Evolutionary conservation across 1,140 invertebrate species (phyloP).

Genomic region (Gryllus bimaculatus): DNA sequence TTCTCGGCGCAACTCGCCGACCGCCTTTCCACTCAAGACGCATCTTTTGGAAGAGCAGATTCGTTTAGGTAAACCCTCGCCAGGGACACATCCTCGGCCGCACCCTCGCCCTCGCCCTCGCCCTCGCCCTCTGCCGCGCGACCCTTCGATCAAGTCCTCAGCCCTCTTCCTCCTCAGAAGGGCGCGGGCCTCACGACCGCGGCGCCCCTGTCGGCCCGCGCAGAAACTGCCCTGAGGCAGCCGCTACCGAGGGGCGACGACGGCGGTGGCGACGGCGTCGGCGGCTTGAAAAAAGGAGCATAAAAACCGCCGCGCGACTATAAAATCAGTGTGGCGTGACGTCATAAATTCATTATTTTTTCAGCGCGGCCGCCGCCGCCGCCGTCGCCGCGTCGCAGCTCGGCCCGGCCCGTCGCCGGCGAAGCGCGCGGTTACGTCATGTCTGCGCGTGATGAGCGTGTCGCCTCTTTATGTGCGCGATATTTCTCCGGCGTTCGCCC

Average conservation of each 20-base stretch:
- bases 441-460: not conserved
- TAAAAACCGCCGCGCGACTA: constrained; percentile 30
- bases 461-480: not conserved
- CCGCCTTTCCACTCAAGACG: not conserved
- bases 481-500: not conserved
- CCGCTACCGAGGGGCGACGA: not conserved
- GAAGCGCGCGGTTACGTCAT: not conserved
- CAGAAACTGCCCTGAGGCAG: not conserved
- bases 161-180: not conserved
- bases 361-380: not conserved
- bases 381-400: not conserved
- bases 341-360: constrained; percentile 16
- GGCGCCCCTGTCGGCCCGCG: too few relatives aligned
- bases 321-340: constrained; percentile 16
- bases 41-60: not conserved
- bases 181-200: not conserved
- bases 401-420: too few relatives aligned
- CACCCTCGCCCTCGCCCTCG: not conserved
- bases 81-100: not conserved
- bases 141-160: not conserved
- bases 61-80: constrained; percentile 3
- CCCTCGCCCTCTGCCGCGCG: not conserved
- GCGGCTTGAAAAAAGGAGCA: constrained; percentile 19
- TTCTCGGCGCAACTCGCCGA: not conserved
- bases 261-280: not conserved